Base-by-base conservation (phyloP, 2,888 invertebrate species). In the Melanotus villosus region DNA sequence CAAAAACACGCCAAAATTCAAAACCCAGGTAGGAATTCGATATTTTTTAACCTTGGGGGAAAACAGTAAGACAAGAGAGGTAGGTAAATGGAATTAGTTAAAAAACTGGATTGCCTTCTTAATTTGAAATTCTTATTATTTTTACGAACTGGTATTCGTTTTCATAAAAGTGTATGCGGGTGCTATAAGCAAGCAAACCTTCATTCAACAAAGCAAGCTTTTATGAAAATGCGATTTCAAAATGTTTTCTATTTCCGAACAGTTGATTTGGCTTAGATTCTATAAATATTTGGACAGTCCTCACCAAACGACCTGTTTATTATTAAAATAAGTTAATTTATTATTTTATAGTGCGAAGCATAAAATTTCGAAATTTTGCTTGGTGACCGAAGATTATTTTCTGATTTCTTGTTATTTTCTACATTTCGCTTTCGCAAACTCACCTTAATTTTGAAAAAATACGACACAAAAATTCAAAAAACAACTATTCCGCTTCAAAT, bases 81-180 rank as follows among this genome's bases (percentile, higher is more conserved):
- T n/a, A 26, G 26, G 26, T 26, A 41, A 16, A 18, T 2, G 12
- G 41, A 41, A 41, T 18, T 41, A 41, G 16, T 38, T 14, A 41
- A 34, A 62, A 63, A 63, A 63, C 38, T 52, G 36, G 62, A 63
- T 54, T 38, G 23, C 62, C 62, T 63, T 62, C 32, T 50, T 32
- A 10, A 45, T 18, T 50, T 26, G 16, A 32, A 50, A 26, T 50
- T 63, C 38, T 23, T 38, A 16, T 63, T n/a, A 60, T 26, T 19
- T 59, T 45, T 9, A 59, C 14, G 34, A 59, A 34, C 32, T 30
- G 7, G 45, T 12, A 2, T 6, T 41, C 14, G 45, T 18, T 10
- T 45, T 45, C 10, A 19, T 1, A 19, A 43, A 38, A 38, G 38
- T 10, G 38, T 12, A 10, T 14, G 38, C n/a, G 38, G n/a, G n/a